Conservation (phyloP, 2,113 vertebrate species). For the Callopanchax toddi region DNA sequence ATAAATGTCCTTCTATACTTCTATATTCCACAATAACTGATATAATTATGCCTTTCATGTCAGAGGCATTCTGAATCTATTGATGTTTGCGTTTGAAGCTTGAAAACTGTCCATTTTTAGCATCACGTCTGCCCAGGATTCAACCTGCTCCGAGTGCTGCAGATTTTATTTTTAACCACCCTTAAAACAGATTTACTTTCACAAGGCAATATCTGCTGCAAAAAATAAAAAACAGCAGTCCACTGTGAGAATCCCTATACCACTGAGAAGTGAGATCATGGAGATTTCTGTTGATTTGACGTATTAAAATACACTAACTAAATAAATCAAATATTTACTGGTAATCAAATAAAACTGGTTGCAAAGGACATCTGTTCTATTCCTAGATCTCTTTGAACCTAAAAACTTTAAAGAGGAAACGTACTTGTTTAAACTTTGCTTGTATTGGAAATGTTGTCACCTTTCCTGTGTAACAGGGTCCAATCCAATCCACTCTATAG, state of each 20-base stretch:
- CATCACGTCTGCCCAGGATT: slow-evolving; percentile 8
- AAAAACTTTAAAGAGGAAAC: too few species aligned
- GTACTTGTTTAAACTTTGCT: too few species aligned
- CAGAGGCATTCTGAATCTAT: slow-evolving; percentile 42
- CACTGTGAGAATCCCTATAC: slow-evolving; percentile 16
- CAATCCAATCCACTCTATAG: too few species aligned
- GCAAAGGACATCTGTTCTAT: too few species aligned
- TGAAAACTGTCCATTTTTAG: slow-evolving; percentile 59
- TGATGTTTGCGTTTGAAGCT: slow-evolving; percentile 70
- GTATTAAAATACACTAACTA: too few species aligned
- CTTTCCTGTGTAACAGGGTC: too few species aligned
- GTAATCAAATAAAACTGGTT: too few species aligned
- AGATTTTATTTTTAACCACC: slow-evolving; percentile 40
- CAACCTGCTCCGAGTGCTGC: slow-evolving; percentile 20
- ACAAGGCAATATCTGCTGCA: slow-evolving; percentile 16
- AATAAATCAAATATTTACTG: too few species aligned
- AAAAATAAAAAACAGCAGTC: slow-evolving; percentile 13
- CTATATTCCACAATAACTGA: slow-evolving; percentile 37
- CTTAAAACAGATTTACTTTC: slow-evolving; percentile 9
- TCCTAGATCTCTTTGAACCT: too few species aligned
- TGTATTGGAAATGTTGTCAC: too few species aligned
- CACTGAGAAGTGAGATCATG: too few species aligned
- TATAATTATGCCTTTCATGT: slow-evolving; percentile 58
- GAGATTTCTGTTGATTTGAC: too few species aligned
- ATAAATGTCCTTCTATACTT: not conserved